Conservation (phyloP, 2,888 invertebrate genomes). For the Uloborus plumipes region DNA sequence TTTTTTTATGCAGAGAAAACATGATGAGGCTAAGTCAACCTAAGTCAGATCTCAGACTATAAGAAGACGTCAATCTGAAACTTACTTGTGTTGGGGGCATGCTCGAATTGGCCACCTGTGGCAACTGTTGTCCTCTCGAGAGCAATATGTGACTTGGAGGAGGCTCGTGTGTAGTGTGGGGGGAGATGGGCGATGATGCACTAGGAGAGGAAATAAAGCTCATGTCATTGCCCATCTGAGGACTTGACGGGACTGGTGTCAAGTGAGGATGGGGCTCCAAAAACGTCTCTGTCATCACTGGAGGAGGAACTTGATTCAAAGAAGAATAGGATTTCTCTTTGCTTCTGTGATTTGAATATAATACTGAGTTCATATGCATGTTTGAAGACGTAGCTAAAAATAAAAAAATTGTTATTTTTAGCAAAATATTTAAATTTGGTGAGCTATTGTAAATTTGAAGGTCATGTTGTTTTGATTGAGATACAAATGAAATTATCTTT, state of each 20-base stretch:
- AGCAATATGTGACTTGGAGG: too few species aligned
- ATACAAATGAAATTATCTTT: too few species aligned
- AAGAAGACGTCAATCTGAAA: too few species aligned
- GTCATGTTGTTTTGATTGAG: too few species aligned
- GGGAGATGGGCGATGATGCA: not conserved
- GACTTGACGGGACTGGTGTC: not conserved
- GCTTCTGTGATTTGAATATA: constrained; percentile 25
- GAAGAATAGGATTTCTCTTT: constrained; percentile 11
- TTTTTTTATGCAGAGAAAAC: too few species aligned
- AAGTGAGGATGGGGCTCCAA: constrained; percentile 2
- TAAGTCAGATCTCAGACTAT: too few species aligned
- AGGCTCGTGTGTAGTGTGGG: not conserved
- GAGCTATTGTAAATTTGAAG: too few species aligned
- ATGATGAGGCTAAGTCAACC: too few species aligned
- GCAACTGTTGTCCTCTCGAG: too few species aligned
- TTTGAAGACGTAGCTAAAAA: constrained; percentile 16
- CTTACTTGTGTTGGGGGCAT: too few species aligned
- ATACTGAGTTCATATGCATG: constrained; percentile 41
- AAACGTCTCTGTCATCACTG: constrained; percentile 10
- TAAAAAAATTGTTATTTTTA: not conserved
- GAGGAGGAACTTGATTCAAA: constrained; percentile 13
- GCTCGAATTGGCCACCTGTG: too few species aligned
- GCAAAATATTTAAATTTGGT: too few species aligned
- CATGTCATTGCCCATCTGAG: not conserved
- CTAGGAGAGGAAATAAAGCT: constrained; percentile 4